Evolutionary conservation across 2,797 vertebrate species (phyloP), one percentile per base, ranked within the genome.

Genomic region (Triplophysa yarkandensis): DNA sequence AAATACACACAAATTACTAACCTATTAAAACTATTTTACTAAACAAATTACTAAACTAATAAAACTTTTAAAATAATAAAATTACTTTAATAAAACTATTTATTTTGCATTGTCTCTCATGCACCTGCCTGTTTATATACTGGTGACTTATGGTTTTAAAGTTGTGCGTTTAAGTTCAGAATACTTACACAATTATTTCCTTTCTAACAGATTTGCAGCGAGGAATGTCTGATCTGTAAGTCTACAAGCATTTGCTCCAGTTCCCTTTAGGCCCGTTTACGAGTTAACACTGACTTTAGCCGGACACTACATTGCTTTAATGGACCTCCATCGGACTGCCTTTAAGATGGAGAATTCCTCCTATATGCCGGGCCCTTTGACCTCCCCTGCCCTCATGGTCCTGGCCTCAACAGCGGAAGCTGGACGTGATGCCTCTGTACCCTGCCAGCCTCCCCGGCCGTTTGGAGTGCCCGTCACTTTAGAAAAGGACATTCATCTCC

Each of bases 321-420:
- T 99, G 97, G 96, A 99, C 95, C 96, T 99, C 90, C 97, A 98
- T 91, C 94, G 95, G 88, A 94, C 96, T 84, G 92, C 94, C 84
- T 99, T 99, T 92, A 98, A 98, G 93, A 98, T 99, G 96, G 97
- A 99, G 93, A 98, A 94, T 91, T 94, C 96, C 83, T 94, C 97
- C 85, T 99, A 98, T 82, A 93, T 99, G 85, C 96, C 96, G 62
- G 94, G 95, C 85, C 96, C 96, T 0, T 91, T 99, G 91, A 95
- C 97, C 30, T 98, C 97, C 77, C 97, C 97, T 2, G 95, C 97
- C 7, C 90, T 99, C 80, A 99, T 99, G 97, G 97, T 99, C 76
- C 92, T 99, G 0, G 97, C 97, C 4, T 98, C 97, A 68, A 99
- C 97, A 0, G 96, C 96, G 0, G 97, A 99, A 89, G 94, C 97